phyloP scores from a whole-genome alignment of 1,140 invertebrate species.

The Drosophila nikananu region DNA sequence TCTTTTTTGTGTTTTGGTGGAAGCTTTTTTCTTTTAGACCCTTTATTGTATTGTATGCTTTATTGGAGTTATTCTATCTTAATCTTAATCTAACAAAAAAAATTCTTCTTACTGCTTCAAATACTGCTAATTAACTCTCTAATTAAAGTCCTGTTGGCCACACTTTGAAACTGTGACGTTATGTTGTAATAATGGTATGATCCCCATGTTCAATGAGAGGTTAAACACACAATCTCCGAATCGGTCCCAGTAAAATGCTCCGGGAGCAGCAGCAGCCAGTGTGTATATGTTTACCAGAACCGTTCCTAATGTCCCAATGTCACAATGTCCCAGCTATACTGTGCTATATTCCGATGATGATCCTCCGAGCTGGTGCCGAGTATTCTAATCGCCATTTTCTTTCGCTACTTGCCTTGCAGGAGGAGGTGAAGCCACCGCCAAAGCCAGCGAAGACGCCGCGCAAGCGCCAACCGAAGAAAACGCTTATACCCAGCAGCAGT shows the following conservation, averaged over 20 bases:
- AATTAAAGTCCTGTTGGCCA: conserved; percentile 62
- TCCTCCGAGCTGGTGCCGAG: background rate
- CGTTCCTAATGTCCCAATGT: conserved; percentile 24
- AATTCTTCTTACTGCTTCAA: conserved; percentile 5
- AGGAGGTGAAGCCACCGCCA: conserved; percentile 73
- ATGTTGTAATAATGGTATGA: conserved; percentile 70
- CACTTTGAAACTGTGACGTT: conserved; percentile 83
- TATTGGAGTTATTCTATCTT: conserved; percentile 16
- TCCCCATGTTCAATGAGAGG: conserved; percentile 26
- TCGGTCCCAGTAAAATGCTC: conserved; percentile 7
- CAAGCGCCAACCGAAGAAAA: conserved; percentile 83
- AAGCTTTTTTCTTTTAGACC: conserved; percentile 11
- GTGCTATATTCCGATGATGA: conserved; percentile 15
- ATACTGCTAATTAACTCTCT: conserved; percentile 41
- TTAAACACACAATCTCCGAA: conserved; percentile 31
- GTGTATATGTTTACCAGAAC: conserved; percentile 26
- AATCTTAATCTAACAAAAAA: conserved; percentile 17
- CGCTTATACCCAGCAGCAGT: conserved; percentile 73
- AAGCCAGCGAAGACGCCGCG: conserved; percentile 82
- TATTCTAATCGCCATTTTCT: conserved; percentile 38
- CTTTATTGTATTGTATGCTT: conserved; percentile 21
- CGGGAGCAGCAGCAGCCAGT: conserved; percentile 33
- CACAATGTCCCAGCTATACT: conserved; percentile 38
- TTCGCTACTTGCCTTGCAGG: conserved; percentile 61
- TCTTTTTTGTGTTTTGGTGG: conserved; percentile 30